Conservation (phyloP, 2,888 invertebrate species). For the Dryococelus australis region DNA sequence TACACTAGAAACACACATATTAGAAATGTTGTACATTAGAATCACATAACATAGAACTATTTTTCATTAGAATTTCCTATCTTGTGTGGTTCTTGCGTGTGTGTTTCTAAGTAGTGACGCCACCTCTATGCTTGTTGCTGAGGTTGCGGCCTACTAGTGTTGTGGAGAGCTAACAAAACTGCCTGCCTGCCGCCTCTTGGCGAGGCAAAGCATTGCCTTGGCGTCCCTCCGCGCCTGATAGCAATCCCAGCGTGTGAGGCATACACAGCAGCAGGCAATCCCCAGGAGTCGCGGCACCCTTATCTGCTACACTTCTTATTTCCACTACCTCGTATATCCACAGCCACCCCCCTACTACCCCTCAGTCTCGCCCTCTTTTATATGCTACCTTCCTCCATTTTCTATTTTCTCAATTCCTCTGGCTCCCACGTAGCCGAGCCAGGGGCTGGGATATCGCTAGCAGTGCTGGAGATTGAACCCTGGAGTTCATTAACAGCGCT, state of each 20-base stretch:
- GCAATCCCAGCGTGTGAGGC: neutral
- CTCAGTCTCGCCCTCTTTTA: constrained; percentile 31
- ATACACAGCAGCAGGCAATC: neutral
- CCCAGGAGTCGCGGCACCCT: neutral
- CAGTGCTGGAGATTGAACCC: neutral
- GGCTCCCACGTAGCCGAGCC: neutral
- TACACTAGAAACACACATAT: no score
- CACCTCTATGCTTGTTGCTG: no score
- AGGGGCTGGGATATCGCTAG: neutral
- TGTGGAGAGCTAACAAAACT: neutral
- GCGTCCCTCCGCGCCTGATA: neutral
- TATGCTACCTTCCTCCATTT: constrained; percentile 24
- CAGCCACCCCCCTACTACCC: neutral
- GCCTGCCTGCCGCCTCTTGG: no score
- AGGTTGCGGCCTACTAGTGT: no score
- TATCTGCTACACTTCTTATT: constrained; percentile 21
- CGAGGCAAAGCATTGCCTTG: neutral
- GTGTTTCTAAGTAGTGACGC: no score
- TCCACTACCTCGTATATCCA: constrained; percentile 23
- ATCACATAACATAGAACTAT: no score
- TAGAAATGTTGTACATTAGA: no score
- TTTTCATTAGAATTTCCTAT: no score
- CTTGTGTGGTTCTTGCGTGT: no score
- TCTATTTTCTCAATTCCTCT: constrained; percentile 28
- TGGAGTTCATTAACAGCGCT: constrained; percentile 6